Evolutionary conservation across 2,888 invertebrate genomes (phyloP), one percentile per base, ranked within the genome.

Genomic region (Abrostola triplasia): DNA sequence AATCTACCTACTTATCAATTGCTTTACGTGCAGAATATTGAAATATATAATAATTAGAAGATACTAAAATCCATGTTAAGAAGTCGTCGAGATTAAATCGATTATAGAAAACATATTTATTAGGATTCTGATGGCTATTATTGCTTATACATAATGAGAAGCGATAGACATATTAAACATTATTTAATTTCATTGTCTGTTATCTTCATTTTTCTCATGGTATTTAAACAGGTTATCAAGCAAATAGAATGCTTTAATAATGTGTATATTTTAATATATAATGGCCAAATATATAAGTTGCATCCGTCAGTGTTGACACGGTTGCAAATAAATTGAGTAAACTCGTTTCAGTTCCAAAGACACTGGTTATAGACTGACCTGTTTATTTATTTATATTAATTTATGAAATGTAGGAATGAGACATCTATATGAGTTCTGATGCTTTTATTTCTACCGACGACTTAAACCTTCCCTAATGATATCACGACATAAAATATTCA

Each of bases 391-490:
- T 67, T 66, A 56, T 64, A 57, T 60, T 60, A 66, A 60, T 67
- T 65, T 68, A 63, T 61, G 55, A 52, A 64, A 53, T 48, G 47
- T 62, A 59, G 56, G 61, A 63, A 59, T 24, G 44, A 47, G 63
- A 61, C 47, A 51, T 47, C 10, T 44, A 49, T 56, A 66, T 40
- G 63, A 67, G 52, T 57, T 68, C 65, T 65, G 40, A 52, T 60
- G 54, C 64, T 63, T 78, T 70, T 87, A 88, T 62, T 77, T 69
- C 86, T 90, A 89, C 76, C 79, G 82, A 89, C 81, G 87, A 75
- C 75, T 80, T 73, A 75, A 85, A 84, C 79, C 74, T 85, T 80
- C 76, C 73, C 88, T 92, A 90, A 90, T 88, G 91, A 91, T 92
- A 90, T 91, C 86, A 90, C 86, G 89, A 89, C 87, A 88, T 84